A percentile compares a stretch with the other conserved stretches of the same genome.
Evolutionary conservation across 2,113 vertebrate genomes (phyloP).

Genomic region (Cinclus mexicanus): DNA sequence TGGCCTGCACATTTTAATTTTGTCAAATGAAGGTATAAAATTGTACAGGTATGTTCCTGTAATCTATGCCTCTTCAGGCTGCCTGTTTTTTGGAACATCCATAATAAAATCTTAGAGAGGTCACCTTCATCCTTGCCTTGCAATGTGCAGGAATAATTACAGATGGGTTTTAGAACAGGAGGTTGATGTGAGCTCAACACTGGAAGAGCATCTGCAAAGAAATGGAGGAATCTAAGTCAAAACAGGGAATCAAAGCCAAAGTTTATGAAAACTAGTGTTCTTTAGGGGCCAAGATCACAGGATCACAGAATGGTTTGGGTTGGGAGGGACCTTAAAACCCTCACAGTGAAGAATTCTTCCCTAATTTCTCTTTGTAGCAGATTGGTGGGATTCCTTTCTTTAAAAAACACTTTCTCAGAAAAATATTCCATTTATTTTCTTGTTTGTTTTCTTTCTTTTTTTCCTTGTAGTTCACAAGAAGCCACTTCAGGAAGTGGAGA

Average conservation of each 20-base stretch:
- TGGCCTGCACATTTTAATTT: not conserved
- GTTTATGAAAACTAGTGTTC: not conserved
- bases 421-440: accelerated
- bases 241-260: not conserved
- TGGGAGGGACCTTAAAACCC: not conserved
- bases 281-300: not conserved
- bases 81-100: not conserved
- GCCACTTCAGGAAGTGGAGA: conserved; percentile 98
- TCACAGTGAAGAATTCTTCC: not conserved
- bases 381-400: not conserved
- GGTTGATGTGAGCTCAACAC: not conserved
- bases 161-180: not conserved
- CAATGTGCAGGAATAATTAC: not conserved
- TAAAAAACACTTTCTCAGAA: not conserved
- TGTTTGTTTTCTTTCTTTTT: not conserved
- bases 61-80: not conserved
- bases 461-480: conserved; percentile 90
- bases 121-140: not conserved
- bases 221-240: not conserved
- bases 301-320: not conserved
- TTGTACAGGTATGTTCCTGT: not conserved
- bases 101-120: conserved; percentile 10
- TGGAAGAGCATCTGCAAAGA: not conserved
- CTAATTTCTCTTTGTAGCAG: not conserved
- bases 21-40: not conserved